A percentile compares a stretch with the other conserved stretches of the same genome.
phyloP scores from a whole-genome alignment of 2,113 vertebrate genomes.

The Typhlomys cinereus region DNA sequence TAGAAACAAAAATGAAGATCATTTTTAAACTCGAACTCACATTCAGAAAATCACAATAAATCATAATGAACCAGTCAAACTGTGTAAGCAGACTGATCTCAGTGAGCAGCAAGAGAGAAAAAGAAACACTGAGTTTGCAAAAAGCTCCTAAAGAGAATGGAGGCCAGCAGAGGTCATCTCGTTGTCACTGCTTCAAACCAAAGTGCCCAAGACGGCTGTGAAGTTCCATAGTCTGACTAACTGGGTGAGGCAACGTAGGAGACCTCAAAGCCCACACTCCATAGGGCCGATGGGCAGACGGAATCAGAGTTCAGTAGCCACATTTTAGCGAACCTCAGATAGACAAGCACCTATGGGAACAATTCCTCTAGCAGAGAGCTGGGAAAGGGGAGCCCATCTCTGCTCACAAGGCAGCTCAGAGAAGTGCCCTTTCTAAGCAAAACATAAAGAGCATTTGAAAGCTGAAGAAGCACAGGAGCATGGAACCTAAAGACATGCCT shows the following conservation, averaged over 20 bases:
- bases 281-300: not conserved
- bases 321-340: not conserved
- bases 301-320: not conserved
- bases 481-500: not conserved
- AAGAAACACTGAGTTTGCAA: not conserved
- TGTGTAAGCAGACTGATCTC: fast-evolving
- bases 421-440: not conserved
- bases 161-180: not conserved
- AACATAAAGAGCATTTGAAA: not conserved
- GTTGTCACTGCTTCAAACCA: fast-evolving
- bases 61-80: not conserved
- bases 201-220: not conserved
- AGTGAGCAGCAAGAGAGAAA: not conserved
- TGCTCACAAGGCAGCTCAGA: not conserved
- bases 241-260: too few species aligned
- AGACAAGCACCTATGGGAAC: not conserved
- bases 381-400: too few species aligned
- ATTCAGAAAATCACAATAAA: not conserved
- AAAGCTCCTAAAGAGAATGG: not conserved
- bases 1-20: slow-evolving; percentile 52
- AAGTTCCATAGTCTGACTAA: not conserved
- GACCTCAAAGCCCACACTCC: not conserved
- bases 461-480: not conserved
- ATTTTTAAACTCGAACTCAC: not conserved
- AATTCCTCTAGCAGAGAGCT: not conserved